A percentile compares a stretch with the other conserved stretches of the same genome.
phyloP scores from a whole-genome alignment of 2,113 vertebrate genomes.

The Campylorhamphus procurvoides region DNA sequence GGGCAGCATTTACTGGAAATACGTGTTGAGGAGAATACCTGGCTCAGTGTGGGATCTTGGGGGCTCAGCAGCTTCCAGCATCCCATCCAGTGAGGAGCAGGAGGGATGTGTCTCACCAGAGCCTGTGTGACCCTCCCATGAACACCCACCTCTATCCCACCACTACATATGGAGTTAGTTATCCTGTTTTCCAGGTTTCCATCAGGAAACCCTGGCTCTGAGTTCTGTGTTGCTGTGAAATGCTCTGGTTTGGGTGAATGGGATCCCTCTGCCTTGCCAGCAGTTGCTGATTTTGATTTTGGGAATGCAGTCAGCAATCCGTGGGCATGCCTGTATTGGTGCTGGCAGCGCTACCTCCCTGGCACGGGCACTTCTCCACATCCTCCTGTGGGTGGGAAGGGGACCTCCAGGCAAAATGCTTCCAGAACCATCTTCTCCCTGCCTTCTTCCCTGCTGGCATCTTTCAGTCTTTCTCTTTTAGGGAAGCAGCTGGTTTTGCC shows the following conservation, averaged over 20 bases:
- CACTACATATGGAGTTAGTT: accelerated
- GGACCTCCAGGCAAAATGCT: not conserved
- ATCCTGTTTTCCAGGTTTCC: not conserved
- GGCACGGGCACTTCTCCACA: not conserved
- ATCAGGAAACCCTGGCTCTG: not conserved
- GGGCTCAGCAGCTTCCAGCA: not conserved
- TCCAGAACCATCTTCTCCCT: not conserved
- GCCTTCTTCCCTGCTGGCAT: accelerated
- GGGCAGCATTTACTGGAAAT: not conserved
- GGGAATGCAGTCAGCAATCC: not conserved
- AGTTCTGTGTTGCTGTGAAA: not conserved
- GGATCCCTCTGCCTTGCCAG: not conserved
- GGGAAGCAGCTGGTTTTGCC: not conserved
- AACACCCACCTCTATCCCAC: not conserved
- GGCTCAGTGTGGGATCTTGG: accelerated
- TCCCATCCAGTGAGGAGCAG: accelerated
- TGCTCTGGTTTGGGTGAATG: accelerated
- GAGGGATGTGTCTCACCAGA: accelerated
- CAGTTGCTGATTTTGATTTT: not conserved
- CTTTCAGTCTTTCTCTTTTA: not conserved
- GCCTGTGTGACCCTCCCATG: accelerated
- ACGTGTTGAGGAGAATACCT: accelerated
- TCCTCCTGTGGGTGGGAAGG: not conserved
- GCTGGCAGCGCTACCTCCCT: not conserved
- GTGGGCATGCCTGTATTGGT: not conserved